Evolutionary conservation across 2,888 invertebrate genomes (phyloP), one percentile per base, ranked within the genome.

Genomic region (Apeira syringaria): DNA sequence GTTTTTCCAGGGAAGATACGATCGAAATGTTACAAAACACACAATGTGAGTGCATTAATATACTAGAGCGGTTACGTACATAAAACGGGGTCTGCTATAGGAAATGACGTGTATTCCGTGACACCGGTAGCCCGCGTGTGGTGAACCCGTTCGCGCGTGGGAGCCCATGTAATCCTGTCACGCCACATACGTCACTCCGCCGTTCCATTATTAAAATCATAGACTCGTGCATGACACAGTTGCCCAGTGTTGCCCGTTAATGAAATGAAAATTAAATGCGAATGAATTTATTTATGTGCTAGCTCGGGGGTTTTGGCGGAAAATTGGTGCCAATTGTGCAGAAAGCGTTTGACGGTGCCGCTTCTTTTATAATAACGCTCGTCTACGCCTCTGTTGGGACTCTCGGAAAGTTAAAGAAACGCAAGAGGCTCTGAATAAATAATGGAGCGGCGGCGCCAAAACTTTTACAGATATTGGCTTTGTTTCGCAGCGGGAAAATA

Each of bases 381-480:
- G 55, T 9, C 32, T 24, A 56, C 44, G 46, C 50, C 24, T 22
- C 43, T 47, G 53, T 45, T 56, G 53, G 56, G 61, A 43, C 64
- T 58, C 68, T 68, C 56, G 47, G 57, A 65, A 74, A 74, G 65
- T 74, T 71, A 61, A 74, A 78, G 74, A 69, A 77, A 77, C 68
- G 64, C 68, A 68, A 64, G 70, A 68, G 69, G 58, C 67, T 69
- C 68, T 79, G 79, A 83, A 83, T 84, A 80, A 81, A 78, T 80
- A 80, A 81, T 77, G 74, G 63, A 63, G 64, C 56, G 50, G 54
- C 56, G 60, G n/a, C 56, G 63, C 59, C 68, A 56, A 71, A 82
- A 82, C 74, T 82, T 82, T 77, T 74, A 71, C 74, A 70, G 75
- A 80, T 83, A 83, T 84, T 81, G 77, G 76, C 68, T 71, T 74